A percentile compares a stretch with the other conserved stretches of the same genome.
phyloP scores from a whole-genome alignment of 2,113 vertebrate genomes.

The Mixornis gularis region DNA sequence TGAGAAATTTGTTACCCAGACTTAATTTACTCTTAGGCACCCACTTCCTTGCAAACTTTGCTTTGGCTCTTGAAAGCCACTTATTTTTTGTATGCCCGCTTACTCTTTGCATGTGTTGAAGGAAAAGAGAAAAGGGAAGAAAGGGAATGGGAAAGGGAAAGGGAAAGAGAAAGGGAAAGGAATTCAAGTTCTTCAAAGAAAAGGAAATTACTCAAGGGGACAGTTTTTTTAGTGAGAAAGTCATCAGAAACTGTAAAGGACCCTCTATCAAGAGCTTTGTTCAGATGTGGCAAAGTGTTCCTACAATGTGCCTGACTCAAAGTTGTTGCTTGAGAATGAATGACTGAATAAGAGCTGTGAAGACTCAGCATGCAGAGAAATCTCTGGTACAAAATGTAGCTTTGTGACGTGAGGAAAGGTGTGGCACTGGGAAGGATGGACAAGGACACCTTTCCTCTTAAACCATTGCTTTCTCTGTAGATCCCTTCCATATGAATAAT shows the following conservation, averaged over 20 bases:
- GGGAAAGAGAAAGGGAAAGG: not conserved
- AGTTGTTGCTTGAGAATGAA: not conserved
- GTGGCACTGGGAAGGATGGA: not conserved
- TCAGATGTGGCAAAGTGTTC: not conserved
- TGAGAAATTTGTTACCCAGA: not conserved
- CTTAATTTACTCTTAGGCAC: not conserved
- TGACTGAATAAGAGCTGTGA: not conserved
- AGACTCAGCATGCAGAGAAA: not conserved
- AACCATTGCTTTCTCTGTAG: not conserved
- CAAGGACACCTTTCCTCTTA: not conserved
- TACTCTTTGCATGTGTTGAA: not conserved
- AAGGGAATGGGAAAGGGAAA: too few relatives aligned
- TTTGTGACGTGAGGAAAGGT: not conserved
- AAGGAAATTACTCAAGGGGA: not conserved
- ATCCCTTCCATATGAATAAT: not conserved
- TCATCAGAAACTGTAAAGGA: not conserved
- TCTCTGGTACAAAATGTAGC: not conserved
- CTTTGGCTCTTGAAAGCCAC: not conserved
- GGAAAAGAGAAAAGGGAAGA: not conserved
- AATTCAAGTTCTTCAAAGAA: not conserved
- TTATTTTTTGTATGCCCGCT: not conserved
- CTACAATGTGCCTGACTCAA: not conserved
- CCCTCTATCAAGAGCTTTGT: not conserved
- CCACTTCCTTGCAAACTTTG: not conserved
- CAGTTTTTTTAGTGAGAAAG: not conserved